A percentile compares a stretch with the other conserved stretches of the same genome.
phyloP scores from a whole-genome alignment of 2,113 vertebrate genomes.

The Pandion haliaetus region DNA sequence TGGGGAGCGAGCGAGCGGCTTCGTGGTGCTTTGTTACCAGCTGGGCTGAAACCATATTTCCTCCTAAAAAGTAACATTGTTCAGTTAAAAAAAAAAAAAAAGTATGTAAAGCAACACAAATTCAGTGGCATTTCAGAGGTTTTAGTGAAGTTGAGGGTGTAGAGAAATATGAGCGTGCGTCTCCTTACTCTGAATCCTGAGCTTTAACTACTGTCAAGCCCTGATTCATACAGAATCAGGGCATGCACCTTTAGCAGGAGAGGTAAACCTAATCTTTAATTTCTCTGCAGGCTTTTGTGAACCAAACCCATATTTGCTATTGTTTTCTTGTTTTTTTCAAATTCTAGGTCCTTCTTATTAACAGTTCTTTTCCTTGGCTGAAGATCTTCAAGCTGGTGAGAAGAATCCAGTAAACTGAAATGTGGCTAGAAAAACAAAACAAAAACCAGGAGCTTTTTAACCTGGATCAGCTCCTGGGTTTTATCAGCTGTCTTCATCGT shows the following conservation, averaged over 20 bases:
- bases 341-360: neutral
- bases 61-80: neutral
- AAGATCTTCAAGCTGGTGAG: neutral
- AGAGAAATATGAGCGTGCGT: neutral
- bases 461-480: neutral
- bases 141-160: neutral
- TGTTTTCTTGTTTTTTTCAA: neutral
- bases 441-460: neutral
- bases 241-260: neutral
- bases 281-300: neutral
- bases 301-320: accelerated
- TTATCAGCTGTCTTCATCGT: neutral
- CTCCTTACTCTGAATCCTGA: neutral
- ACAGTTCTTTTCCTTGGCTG: neutral
- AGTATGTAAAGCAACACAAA: neutral
- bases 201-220: neutral
- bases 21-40: too few species aligned
- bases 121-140: neutral
- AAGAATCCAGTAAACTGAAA: neutral
- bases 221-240: neutral
- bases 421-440: neutral
- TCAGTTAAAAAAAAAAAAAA: neutral
- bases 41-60: too few species aligned
- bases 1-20: too few species aligned
- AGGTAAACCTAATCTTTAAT: neutral